Evolutionary conservation across 1,140 invertebrate genomes (phyloP).

Genomic region (Drosophila sechellia): DNA sequence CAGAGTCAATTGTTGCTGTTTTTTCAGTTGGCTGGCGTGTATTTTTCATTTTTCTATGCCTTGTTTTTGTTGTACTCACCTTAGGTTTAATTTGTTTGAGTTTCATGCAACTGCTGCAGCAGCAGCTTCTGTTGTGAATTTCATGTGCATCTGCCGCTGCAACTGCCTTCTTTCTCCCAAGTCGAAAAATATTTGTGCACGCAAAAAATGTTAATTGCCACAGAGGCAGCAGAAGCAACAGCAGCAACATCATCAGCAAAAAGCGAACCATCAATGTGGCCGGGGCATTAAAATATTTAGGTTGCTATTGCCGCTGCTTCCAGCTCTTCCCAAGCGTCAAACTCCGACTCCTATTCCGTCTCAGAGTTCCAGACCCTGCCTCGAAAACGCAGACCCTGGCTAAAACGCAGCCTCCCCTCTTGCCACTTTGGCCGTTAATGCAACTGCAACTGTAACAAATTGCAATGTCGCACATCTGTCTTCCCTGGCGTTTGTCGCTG

Average conservation of each 20-base stretch:
- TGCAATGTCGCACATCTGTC: slow-evolving; percentile 81
- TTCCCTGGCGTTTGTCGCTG: slow-evolving; percentile 67
- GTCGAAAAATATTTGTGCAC: slow-evolving; percentile 83
- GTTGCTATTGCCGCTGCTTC: slow-evolving; percentile 58
- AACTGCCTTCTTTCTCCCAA: slow-evolving; percentile 59
- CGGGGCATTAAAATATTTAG: slow-evolving; percentile 80
- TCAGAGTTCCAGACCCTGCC: slow-evolving; percentile 1
- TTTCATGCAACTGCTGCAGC: slow-evolving; percentile 59
- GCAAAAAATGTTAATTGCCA: slow-evolving; percentile 82
- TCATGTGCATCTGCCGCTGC: slow-evolving; percentile 65
- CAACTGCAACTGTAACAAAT: slow-evolving; percentile 81
- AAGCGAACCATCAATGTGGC: slow-evolving; percentile 78
- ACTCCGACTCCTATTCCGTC: slow-evolving; percentile 16
- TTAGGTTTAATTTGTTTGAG: slow-evolving; percentile 76
- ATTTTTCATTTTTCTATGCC: slow-evolving; percentile 49
- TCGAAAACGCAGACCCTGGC: slow-evolving; percentile 20
- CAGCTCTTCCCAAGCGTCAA: slow-evolving; percentile 48
- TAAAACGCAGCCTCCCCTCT: slow-evolving; percentile 21
- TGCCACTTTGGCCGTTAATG: slow-evolving; percentile 64
- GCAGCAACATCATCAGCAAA: slow-evolving; percentile 59
- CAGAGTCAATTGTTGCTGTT: slow-evolving; percentile 69
- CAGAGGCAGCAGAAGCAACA: slow-evolving; percentile 26
- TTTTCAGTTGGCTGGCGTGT: slow-evolving; percentile 72
- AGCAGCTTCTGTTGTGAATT: slow-evolving; percentile 71
- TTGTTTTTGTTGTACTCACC: slow-evolving; percentile 56